Conservation (phyloP, 37 sponge, comb jelly and placozoan species). For the Diacarnus erythraeanus region DNA sequence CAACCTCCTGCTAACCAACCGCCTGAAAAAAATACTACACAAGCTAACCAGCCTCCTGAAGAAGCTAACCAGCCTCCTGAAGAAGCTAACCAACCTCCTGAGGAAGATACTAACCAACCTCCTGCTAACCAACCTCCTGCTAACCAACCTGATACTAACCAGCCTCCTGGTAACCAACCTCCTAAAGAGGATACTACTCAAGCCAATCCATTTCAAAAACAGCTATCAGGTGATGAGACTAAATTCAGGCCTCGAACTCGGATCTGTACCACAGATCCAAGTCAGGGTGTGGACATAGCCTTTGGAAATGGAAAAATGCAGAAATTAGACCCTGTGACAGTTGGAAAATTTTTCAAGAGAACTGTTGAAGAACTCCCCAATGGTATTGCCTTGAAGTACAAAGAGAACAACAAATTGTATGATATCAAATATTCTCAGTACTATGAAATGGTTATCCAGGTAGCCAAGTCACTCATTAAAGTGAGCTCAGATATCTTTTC, state of each 20-base stretch:
- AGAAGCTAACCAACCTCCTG: conserved; percentile 69
- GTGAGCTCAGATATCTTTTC: conserved; percentile 22
- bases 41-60: no score
- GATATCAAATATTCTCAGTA: conserved; percentile 57
- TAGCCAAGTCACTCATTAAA: conserved; percentile 79
- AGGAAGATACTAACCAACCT: no score
- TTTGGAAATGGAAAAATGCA: conserved; percentile 20
- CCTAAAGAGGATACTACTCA: no score
- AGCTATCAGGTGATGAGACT: no score
- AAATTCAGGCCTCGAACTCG: conserved; percentile 12
- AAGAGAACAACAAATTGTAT: conserved; percentile 50
- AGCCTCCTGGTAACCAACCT: no score
- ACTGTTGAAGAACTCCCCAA: conserved; percentile 35
- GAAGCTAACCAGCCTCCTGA: conserved; percentile 60
- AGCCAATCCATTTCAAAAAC: no score
- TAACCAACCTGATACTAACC: no score
- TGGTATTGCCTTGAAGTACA: conserved; percentile 43
- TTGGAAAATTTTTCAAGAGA: conserved; percentile 31
- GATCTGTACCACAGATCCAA: conserved; percentile 30
- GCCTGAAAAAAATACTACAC: no score
- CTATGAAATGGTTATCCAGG: conserved; percentile 33
- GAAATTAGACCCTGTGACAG: conserved; percentile 41
- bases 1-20: no score
- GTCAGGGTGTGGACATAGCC: conserved; percentile 35
- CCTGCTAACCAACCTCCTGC: no score